Evolutionary conservation across 2,888 invertebrate species (phyloP).

Genomic region (Xanthia togata): DNA sequence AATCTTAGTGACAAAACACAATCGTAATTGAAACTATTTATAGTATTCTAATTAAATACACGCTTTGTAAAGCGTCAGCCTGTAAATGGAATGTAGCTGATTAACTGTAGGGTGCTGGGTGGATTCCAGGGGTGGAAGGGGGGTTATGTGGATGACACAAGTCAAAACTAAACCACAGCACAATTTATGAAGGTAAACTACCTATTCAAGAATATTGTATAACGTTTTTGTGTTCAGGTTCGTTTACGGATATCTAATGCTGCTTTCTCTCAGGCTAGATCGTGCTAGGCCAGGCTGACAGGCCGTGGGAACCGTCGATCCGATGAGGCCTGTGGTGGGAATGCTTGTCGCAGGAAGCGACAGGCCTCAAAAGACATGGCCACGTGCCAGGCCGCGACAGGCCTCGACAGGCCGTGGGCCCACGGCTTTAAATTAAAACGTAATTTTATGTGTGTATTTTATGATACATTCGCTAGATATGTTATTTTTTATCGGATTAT

Average conservation of each 20-base stretch:
- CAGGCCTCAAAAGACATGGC: too few relatives aligned
- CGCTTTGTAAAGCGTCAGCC: constrained; percentile 1
- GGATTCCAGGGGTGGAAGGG: not conserved
- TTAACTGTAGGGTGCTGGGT: constrained; percentile 13
- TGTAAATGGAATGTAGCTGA: constrained; percentile 27
- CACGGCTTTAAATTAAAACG: not conserved
- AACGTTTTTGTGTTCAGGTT: not conserved
- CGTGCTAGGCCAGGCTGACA: too few relatives aligned
- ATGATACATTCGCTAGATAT: too few relatives aligned
- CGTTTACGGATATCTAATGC: not conserved
- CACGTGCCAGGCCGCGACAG: too few relatives aligned
- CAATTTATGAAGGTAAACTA: not conserved
- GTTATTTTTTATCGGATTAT: not conserved
- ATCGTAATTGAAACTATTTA: constrained; percentile 1
- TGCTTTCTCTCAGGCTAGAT: too few relatives aligned
- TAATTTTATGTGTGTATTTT: not conserved
- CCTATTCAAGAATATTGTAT: constrained; percentile 19
- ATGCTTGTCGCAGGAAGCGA: too few relatives aligned
- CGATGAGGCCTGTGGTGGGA: too few relatives aligned
- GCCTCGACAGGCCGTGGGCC: too few relatives aligned
- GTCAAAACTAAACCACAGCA: constrained; percentile 22
- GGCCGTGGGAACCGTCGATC: too few relatives aligned
- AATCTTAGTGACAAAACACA: not conserved
- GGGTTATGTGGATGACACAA: constrained; percentile 11
- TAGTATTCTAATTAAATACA: constrained; percentile 4